Evolutionary conservation across 2,113 vertebrate genomes (phyloP).

Genomic region (Thunnus maccoyii): DNA sequence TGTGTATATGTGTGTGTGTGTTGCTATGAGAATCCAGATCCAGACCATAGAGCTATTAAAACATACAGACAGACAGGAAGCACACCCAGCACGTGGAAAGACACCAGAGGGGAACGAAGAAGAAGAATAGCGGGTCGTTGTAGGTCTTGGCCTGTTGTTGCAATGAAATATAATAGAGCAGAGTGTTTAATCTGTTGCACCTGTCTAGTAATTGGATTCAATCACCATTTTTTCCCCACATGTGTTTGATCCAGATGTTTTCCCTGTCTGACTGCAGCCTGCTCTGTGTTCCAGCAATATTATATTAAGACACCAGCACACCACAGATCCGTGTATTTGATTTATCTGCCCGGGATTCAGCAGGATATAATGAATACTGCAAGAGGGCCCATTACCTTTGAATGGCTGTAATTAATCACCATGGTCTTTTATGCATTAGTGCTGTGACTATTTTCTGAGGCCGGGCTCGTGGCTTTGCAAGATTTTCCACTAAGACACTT

Average conservation of each 20-base stretch:
- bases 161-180: conserved; percentile 52
- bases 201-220: conserved; percentile 65
- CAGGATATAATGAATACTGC: conserved; percentile 72
- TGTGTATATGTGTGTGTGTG: conserved; percentile 23
- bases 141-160: conserved; percentile 23
- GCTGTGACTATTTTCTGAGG: conserved; percentile 56
- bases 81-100: conserved; percentile 50
- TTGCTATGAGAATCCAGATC: conserved; percentile 31
- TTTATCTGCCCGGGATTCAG: conserved; percentile 63
- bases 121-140: conserved; percentile 23
- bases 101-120: conserved; percentile 53
- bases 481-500: conserved; percentile 45
- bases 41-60: conserved; percentile 35
- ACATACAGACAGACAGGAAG: conserved; percentile 69
- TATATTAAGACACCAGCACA: conserved; percentile 58
- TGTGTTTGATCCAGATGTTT: conserved; percentile 62
- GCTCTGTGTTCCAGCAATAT: conserved; percentile 27
- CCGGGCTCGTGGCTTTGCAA: conserved; percentile 9
- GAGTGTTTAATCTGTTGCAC: conserved; percentile 62
- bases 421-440: conserved; percentile 35
- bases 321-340: conserved; percentile 55
- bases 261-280: conserved; percentile 3
- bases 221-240: conserved; percentile 42
- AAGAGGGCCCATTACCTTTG: conserved; percentile 65
- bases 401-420: conserved; percentile 70